Evolutionary conservation across 2,797 vertebrate genomes (phyloP).

Genomic region (Peromyscus aztecus): DNA sequence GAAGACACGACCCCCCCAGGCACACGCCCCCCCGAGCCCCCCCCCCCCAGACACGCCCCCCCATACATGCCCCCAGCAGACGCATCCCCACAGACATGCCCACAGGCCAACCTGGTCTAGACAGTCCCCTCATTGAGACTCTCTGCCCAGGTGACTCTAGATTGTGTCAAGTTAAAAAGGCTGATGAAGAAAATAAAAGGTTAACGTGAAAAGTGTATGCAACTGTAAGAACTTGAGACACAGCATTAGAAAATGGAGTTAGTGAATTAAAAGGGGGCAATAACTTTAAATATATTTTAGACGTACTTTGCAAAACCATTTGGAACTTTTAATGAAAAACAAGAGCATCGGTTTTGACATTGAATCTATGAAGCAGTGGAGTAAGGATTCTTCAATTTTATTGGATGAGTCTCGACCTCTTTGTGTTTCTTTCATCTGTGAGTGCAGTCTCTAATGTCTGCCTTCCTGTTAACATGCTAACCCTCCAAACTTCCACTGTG

Average conservation of each 20-base stretch:
- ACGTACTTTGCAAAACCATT: background rate
- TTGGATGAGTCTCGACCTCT: background rate
- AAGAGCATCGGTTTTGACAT: background rate
- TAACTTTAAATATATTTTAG: background rate
- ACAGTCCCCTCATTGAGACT: background rate
- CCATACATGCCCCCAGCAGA: too few species aligned
- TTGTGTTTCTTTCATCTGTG: background rate
- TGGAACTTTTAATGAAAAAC: background rate
- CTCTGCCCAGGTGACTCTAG: background rate
- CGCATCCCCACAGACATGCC: fast-evolving
- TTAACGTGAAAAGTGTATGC: background rate
- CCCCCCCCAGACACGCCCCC: too few species aligned
- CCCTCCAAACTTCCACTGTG: too few species aligned
- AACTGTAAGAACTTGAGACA: background rate
- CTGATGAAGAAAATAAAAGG: background rate
- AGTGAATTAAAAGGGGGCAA: background rate
- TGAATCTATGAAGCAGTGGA: background rate
- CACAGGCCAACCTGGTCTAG: too few species aligned
- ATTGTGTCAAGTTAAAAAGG: background rate
- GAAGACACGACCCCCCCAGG: background rate
- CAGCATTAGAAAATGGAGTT: background rate
- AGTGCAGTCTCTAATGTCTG: background rate
- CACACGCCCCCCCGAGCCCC: too few species aligned
- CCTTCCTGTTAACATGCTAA: background rate
- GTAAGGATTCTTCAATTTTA: background rate